Conservation (phyloP, 2,113 vertebrate genomes). For the Scytalopus superciliaris region DNA sequence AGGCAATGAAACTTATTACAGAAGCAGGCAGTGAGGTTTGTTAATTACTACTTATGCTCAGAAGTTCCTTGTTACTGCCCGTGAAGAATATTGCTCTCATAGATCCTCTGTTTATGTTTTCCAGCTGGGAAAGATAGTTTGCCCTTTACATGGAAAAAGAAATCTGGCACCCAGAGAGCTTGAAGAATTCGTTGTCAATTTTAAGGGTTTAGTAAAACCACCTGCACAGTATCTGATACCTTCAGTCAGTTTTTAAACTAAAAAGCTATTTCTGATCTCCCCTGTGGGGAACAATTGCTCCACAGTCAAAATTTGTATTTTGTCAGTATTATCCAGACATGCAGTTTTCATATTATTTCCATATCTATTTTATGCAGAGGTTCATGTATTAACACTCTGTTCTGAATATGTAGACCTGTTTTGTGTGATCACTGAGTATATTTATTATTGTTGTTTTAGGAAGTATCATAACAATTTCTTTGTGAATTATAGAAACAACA, state of each 20-base stretch:
- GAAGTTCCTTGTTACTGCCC: neutral
- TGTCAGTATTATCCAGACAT: neutral
- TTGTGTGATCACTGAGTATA: neutral
- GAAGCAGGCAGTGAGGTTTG: neutral
- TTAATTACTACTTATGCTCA: neutral
- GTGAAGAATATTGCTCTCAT: neutral
- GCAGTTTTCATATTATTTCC: neutral
- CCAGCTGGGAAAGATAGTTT: neutral
- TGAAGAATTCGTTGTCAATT: neutral
- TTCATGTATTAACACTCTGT: neutral
- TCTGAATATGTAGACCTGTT: neutral
- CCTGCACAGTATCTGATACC: neutral
- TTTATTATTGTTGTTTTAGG: neutral
- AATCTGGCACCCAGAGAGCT: neutral
- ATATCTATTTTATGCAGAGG: neutral
- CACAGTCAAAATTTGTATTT: neutral
- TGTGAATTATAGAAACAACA: slow-evolving; percentile 17
- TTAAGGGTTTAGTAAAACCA: neutral
- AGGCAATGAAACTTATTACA: neutral
- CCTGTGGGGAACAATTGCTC: neutral
- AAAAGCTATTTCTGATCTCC: neutral
- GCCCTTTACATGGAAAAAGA: neutral
- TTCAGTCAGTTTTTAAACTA: neutral
- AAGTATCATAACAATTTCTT: slow-evolving; percentile 7
- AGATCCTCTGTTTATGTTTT: neutral